These are phyloP conservation scores for Caenorhabditis virilis DNA, from an alignment of 2,888 invertebrate genomes.

Conservation along the genomic window DNA sequence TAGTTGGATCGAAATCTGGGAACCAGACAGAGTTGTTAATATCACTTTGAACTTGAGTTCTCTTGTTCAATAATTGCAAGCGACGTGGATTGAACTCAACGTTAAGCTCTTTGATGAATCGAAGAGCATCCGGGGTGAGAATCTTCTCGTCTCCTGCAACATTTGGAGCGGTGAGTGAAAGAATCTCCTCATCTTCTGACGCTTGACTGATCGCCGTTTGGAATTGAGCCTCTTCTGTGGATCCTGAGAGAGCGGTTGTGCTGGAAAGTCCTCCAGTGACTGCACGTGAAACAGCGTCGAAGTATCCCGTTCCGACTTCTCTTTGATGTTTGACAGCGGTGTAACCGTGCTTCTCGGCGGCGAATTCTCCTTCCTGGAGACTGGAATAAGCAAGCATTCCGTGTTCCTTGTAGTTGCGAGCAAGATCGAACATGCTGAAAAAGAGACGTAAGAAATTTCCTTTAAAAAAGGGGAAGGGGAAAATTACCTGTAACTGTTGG, in stretches of 20 bases:
- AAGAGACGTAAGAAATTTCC: too few species aligned
- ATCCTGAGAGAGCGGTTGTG: conserved; percentile 67
- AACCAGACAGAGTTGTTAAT: conserved; percentile 65
- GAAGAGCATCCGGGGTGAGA: conserved; percentile 74
- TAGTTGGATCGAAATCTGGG: conserved; percentile 71
- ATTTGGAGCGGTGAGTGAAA: conserved; percentile 60
- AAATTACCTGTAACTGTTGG: conserved; percentile 62
- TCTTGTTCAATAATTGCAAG: conserved; percentile 56
- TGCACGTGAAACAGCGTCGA: conserved; percentile 68
- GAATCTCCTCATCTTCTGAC: conserved; percentile 66
- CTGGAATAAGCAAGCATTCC: conserved; percentile 69
- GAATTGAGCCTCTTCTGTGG: conserved; percentile 70
- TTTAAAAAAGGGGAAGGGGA: not conserved
- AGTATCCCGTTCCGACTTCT: conserved; percentile 70
- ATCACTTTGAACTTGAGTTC: conserved; percentile 56
- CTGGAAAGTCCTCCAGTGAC: conserved; percentile 60
- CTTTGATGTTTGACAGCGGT: conserved; percentile 70
- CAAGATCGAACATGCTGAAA: conserved; percentile 69
- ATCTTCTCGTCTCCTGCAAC: conserved; percentile 72
- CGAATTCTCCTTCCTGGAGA: conserved; percentile 69
- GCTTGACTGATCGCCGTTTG: conserved; percentile 54
- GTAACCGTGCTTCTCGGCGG: conserved; percentile 67
- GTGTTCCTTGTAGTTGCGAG: conserved; percentile 66
- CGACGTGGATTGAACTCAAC: conserved; percentile 71
- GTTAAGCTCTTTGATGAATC: conserved; percentile 74